Conservation (phyloP, 1,140 invertebrate genomes). For the Drosophila albomicans region DNA sequence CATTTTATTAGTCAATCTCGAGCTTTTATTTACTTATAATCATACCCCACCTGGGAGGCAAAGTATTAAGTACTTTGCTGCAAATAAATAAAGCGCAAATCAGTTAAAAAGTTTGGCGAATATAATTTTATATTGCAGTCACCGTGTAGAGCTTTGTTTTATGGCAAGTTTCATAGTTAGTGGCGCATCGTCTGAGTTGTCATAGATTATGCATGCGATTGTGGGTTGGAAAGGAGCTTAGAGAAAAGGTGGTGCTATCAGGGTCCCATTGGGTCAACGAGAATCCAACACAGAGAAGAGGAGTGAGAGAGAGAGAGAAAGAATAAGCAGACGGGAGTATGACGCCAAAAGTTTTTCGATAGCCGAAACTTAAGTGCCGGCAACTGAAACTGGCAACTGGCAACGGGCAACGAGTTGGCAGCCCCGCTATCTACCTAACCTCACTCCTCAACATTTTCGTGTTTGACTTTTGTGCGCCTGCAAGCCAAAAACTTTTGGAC, state of each 20-base stretch:
- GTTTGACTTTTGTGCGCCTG: slow-evolving; percentile 44
- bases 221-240: not conserved
- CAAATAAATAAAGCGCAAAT: slow-evolving; percentile 42
- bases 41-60: not conserved
- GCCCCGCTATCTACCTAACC: slow-evolving; percentile 45
- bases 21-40: not conserved
- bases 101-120: slow-evolving; percentile 34
- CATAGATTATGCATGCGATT: slow-evolving; percentile 55
- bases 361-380: slow-evolving; percentile 56
- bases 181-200: slow-evolving; percentile 40
- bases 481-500: slow-evolving; percentile 56
- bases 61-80: not conserved
- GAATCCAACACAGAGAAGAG: not conserved
- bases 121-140: slow-evolving; percentile 19
- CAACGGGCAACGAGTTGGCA: slow-evolving; percentile 42
- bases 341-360: slow-evolving; percentile 62
- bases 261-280: slow-evolving; percentile 43
- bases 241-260: slow-evolving; percentile 14
- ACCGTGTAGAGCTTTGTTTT: slow-evolving; percentile 28
- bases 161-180: slow-evolving; percentile 41
- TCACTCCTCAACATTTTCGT: slow-evolving; percentile 17
- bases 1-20: not conserved
- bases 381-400: slow-evolving; percentile 38
- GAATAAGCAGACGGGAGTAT: slow-evolving; percentile 36
- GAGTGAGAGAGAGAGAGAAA: not conserved